Conservation (phyloP, 2,888 invertebrate species). For the Eilema sororculum region DNA sequence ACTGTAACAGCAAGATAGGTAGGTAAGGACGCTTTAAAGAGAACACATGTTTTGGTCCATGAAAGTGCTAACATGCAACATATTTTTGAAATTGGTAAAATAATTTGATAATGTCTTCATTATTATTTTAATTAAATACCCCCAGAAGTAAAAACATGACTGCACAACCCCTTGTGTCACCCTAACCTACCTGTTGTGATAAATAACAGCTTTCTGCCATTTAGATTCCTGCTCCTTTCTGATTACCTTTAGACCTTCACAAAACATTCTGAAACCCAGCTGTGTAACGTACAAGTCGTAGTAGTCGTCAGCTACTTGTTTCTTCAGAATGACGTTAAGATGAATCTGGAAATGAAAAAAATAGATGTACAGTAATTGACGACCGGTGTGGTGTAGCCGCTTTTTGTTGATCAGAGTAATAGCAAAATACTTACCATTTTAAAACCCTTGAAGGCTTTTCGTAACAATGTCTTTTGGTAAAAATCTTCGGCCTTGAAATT, state of each 20-base stretch:
- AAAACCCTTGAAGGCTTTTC: constrained; percentile 80
- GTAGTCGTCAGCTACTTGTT: constrained; percentile 91
- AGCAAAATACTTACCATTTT: constrained; percentile 66
- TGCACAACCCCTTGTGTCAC: neutral
- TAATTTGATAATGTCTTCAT: neutral
- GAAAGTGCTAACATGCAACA: neutral
- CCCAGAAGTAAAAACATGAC: neutral
- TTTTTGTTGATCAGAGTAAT: neutral
- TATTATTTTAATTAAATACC: neutral
- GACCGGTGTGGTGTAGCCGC: neutral
- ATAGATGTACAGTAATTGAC: neutral
- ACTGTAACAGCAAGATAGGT: constrained; percentile 60
- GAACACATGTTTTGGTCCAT: neutral
- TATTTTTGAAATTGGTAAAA: neutral
- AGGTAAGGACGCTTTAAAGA: neutral
- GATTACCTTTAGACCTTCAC: constrained; percentile 71
- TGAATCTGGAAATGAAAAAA: constrained; percentile 67
- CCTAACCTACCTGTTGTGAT: constrained; percentile 83
- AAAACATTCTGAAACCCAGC: constrained; percentile 83
- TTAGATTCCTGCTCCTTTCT: constrained; percentile 82
- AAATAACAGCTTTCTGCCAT: constrained; percentile 76
- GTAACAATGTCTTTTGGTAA: constrained; percentile 80
- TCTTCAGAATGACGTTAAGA: constrained; percentile 80
- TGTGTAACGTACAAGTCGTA: constrained; percentile 88
- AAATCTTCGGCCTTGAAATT: constrained; percentile 86